These are phyloP conservation scores for Haemorhous mexicanus DNA, from an alignment of 2,113 vertebrate genomes.

Conservation along the genomic window DNA sequence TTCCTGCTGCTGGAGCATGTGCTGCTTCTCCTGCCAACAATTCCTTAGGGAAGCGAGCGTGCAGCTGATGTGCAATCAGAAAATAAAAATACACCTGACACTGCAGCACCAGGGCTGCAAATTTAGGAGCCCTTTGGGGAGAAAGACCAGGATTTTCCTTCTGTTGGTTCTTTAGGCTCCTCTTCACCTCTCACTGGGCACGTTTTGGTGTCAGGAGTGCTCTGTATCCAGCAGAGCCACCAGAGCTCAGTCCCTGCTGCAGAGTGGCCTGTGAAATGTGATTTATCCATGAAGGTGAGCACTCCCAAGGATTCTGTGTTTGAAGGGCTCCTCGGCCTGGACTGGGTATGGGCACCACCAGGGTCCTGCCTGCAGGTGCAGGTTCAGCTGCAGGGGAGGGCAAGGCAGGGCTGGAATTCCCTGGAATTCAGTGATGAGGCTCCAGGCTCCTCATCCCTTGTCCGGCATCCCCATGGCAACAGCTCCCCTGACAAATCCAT, in stretches of 20 bases:
- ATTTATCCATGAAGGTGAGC: background rate
- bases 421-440: rapidly evolving
- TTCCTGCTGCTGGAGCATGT: background rate
- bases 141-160: background rate
- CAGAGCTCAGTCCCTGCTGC: background rate
- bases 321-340: background rate
- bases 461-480: constrained; percentile 43
- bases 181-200: background rate
- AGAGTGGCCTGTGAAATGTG: rapidly evolving
- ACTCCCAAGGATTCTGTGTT: background rate
- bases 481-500: background rate
- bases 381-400: background rate
- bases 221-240: background rate
- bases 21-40: background rate
- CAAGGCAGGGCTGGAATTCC: background rate
- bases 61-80: background rate
- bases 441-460: background rate
- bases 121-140: background rate
- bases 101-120: background rate
- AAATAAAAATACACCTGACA: background rate
- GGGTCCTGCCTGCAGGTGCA: background rate
- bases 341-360: rapidly evolving
- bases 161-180: background rate
- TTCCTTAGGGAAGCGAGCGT: background rate
- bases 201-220: background rate